Percentiles rank a stretch among this genome's conserved stretches.
Conservation (phyloP, 35 echinoderm and acorn worm species). For the Heliocidaris erythrogramma region DNA sequence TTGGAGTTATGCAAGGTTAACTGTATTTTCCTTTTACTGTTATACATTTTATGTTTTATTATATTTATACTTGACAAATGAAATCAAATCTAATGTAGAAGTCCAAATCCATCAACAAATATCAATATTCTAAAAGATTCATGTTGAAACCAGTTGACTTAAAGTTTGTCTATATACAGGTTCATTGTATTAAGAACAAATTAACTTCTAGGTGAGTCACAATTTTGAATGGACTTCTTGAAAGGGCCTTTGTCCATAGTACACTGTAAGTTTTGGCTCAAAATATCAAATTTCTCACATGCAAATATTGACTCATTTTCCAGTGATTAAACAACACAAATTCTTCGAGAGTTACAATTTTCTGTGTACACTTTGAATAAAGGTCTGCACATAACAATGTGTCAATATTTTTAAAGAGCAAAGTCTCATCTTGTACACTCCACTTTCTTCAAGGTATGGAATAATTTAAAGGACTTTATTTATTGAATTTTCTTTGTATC, state of each 20-base stretch:
- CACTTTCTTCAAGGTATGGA: not conserved
- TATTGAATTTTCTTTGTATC: not conserved
- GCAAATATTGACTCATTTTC: constrained; percentile 21
- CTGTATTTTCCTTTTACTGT: too few relatives aligned
- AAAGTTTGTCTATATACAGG: too few relatives aligned
- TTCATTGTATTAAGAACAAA: too few relatives aligned
- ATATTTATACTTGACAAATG: too few relatives aligned
- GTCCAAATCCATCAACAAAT: too few relatives aligned
- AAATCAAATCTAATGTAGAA: too few relatives aligned
- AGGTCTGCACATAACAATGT: not conserved
- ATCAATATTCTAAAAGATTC: too few relatives aligned
- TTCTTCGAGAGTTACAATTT: not conserved
- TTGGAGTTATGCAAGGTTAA: too few relatives aligned
- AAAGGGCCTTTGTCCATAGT: too few relatives aligned
- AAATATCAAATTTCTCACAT: not conserved
- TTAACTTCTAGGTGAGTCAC: not conserved
- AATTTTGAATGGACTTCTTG: too few relatives aligned
- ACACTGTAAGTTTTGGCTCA: not conserved
- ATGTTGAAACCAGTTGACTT: too few relatives aligned
- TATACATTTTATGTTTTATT: too few relatives aligned
- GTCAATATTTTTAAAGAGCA: not conserved
- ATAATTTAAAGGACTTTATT: not conserved
- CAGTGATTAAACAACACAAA: not conserved
- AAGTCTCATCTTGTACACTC: not conserved
- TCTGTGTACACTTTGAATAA: not conserved